Base-by-base conservation (phyloP, 2,797 vertebrate species). In the Poecilia gillii region DNA sequence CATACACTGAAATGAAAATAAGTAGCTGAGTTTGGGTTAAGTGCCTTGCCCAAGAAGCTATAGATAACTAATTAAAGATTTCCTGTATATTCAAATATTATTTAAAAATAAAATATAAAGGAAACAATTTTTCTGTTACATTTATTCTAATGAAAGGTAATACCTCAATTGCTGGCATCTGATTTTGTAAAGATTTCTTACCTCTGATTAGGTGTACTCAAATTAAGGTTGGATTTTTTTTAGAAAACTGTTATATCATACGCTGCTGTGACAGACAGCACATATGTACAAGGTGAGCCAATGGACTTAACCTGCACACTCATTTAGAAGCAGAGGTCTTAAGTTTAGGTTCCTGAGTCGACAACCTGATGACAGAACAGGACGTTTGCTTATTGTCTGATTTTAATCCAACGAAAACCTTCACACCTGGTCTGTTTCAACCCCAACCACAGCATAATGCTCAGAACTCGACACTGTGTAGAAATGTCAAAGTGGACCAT, bases 391-490 rank as follows among this genome's bases (percentile, higher is more conserved):
- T 75, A 39, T 81, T n/a, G 73, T 85, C 75, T 78, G 62, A 84
- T 75, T 81, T 85, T 79, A 85, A 86, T 89, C 87, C 89, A 89
- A 83, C 79, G 75, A 84, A 88, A 93, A 86, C 74, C 18, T 6
- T 73, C 80, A 80, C 41, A 33, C 55, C 81, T 84, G 84, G 57
- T 88, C 80, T 70, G 77, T 86, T 89, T 86, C 74, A 81, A 81
- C 75, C 72, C 41, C 72, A 47, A 68, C 75, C 5, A 39, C 28
- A 45, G 57, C 62, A 47, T 81, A 81, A 28, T 78, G 31, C 66
- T 51, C 20, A 73, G 68, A 78, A 81, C 89, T 87, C 87, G 85
- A 89, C 83, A 83, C 74, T 59, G 59, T 53, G 62, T 74, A 66
- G 51, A 23, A 28, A 88, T 80, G 72, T 70, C 70, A 13, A 66